These are phyloP conservation scores for Pentalonia nigronervosa DNA, from an alignment of 1,140 invertebrate species.

Conservation along the genomic window DNA sequence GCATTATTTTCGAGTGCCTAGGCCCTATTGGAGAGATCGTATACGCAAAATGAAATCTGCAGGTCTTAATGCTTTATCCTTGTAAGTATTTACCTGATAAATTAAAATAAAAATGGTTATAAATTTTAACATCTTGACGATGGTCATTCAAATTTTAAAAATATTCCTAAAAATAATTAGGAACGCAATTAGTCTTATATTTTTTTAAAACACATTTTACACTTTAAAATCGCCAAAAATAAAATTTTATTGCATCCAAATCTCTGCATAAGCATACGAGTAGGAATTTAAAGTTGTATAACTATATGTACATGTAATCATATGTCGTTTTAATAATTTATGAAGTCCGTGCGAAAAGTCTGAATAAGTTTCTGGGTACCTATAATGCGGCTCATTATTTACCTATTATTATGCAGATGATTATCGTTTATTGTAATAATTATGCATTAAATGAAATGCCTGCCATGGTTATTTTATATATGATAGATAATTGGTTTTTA, in stretches of 20 bases:
- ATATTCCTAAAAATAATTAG: background rate
- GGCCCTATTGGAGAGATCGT: slow-evolving; percentile 83
- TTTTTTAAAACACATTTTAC: background rate
- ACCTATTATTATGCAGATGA: too few relatives aligned
- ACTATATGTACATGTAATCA: too few relatives aligned
- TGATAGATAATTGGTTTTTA: too few relatives aligned
- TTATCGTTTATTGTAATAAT: too few relatives aligned
- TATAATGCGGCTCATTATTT: too few relatives aligned
- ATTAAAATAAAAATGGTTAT: background rate
- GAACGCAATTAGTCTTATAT: background rate
- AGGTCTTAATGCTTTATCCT: slow-evolving; percentile 89
- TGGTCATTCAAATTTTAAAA: background rate
- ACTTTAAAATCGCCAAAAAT: background rate
- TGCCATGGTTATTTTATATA: too few relatives aligned
- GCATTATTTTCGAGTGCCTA: slow-evolving; percentile 89
- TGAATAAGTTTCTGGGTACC: too few relatives aligned
- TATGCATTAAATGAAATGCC: too few relatives aligned
- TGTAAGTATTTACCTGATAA: slow-evolving; percentile 69
- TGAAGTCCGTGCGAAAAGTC: too few relatives aligned
- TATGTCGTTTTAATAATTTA: too few relatives aligned
- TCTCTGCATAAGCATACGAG: background rate
- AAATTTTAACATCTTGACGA: background rate
- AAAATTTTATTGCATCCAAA: background rate
- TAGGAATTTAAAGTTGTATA: too few relatives aligned
- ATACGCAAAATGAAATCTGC: slow-evolving; percentile 83